These are phyloP conservation scores for Drosophila setosimentum DNA, from an alignment of 2,888 invertebrate genomes.

Conservation along the genomic window DNA sequence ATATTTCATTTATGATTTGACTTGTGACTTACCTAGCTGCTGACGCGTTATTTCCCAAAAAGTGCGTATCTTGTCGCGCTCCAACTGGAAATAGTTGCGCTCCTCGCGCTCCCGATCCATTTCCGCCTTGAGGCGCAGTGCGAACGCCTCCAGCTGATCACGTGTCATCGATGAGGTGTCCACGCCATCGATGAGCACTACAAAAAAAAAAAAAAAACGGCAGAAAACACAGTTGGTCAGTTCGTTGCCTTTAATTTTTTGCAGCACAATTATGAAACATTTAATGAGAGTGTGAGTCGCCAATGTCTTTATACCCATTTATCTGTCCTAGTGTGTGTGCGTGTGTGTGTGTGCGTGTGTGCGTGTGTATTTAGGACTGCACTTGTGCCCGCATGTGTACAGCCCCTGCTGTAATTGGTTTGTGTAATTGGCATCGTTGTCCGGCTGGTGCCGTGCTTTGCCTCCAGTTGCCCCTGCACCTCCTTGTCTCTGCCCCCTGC, in stretches of 20 bases:
- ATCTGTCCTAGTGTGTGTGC: conserved; percentile 1
- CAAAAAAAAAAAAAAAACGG: background rate
- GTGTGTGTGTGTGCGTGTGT: conserved; percentile 4
- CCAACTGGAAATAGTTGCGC: conserved; percentile 97
- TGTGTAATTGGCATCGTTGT: conserved; percentile 78
- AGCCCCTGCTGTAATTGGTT: conserved; percentile 77
- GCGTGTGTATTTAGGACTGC: conserved; percentile 35
- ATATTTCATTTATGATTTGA: background rate
- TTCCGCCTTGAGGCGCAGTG: conserved; percentile 94
- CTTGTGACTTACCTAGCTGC: conserved; percentile 91
- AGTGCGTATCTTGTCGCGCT: conserved; percentile 96
- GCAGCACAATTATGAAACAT: conserved; percentile 50
- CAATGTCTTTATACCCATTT: conserved; percentile 30
- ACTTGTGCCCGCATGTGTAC: conserved; percentile 62
- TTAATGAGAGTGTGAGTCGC: conserved; percentile 60
- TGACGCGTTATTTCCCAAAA: conserved; percentile 98
- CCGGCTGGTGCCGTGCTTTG: conserved; percentile 67
- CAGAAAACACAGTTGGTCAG: background rate
- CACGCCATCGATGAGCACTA: conserved; percentile 93
- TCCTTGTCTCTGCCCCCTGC: background rate
- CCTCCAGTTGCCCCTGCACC: background rate
- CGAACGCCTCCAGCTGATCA: conserved; percentile 96
- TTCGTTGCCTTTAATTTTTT: conserved; percentile 30
- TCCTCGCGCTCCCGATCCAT: conserved; percentile 97
- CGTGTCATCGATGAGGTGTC: conserved; percentile 96